A percentile compares a stretch with the other conserved stretches of the same genome.
phyloP scores from a whole-genome alignment of 2,888 invertebrate genomes.

The Pomacea canaliculata region DNA sequence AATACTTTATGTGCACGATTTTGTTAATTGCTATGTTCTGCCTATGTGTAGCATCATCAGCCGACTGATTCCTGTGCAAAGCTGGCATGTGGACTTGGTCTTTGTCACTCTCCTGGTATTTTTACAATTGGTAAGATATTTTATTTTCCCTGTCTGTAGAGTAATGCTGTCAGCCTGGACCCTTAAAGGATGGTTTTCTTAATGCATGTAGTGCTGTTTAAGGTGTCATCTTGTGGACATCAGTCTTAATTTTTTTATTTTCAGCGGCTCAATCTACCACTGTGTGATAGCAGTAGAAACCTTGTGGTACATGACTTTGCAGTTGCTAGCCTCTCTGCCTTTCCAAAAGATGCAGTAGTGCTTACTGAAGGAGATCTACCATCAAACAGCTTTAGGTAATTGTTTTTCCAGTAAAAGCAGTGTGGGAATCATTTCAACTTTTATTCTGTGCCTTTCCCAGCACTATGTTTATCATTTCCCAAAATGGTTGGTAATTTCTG shows the following conservation, averaged over 20 bases:
- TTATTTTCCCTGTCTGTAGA: too few relatives aligned
- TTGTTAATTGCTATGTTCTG: too few relatives aligned
- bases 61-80: constrained; percentile 16
- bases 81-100: constrained; percentile 23
- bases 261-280: constrained; percentile 27
- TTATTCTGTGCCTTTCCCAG: too few relatives aligned
- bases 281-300: constrained; percentile 60
- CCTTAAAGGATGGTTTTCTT: too few relatives aligned
- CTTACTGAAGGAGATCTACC: constrained; percentile 66
- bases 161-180: too few relatives aligned
- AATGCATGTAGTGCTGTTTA: too few relatives aligned
- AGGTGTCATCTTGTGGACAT: too few relatives aligned
- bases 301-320: constrained; percentile 62
- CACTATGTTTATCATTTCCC: too few relatives aligned
- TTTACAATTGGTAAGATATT: constrained; percentile 30
- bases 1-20: too few relatives aligned
- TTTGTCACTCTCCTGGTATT: constrained; percentile 23
- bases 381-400: constrained; percentile 62
- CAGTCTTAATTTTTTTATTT: background rate
- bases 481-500: too few relatives aligned
- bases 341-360: constrained; percentile 60
- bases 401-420: background rate
- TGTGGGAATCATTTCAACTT: background rate
- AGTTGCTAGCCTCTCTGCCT: constrained; percentile 43
- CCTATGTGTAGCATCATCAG: constrained; percentile 17